Conservation (phyloP, 2,113 vertebrate species). For the Urocitellus parryii region DNA sequence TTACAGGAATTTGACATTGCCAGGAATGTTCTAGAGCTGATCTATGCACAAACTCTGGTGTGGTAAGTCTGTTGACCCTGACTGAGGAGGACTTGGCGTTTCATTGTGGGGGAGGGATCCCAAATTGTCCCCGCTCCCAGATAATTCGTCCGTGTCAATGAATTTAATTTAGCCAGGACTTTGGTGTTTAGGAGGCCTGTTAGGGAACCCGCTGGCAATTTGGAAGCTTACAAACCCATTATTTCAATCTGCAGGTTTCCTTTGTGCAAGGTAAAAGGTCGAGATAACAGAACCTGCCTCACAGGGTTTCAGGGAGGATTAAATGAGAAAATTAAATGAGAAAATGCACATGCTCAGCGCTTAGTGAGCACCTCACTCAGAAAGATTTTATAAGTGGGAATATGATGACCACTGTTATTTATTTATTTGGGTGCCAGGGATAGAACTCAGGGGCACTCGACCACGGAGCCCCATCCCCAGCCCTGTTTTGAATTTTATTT, state of each 20-base stretch:
- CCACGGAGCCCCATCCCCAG: no score
- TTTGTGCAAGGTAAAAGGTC: neutral
- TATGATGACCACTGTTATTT: neutral
- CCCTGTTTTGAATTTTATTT: no score
- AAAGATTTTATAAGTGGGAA: no score
- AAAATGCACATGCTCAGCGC: neutral
- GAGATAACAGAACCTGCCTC: neutral
- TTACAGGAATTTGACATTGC: conserved; percentile 96
- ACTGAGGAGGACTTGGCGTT: neutral
- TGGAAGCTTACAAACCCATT: neutral
- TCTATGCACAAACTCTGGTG: conserved; percentile 95
- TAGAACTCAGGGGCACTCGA: no score
- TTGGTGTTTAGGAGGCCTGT: neutral
- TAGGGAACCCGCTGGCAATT: neutral
- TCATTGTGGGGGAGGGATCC: neutral
- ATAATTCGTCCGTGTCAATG: neutral
- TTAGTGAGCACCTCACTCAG: no score
- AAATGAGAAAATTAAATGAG: neutral
- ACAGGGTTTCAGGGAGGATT: neutral
- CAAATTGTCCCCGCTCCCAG: neutral
- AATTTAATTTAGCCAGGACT: neutral
- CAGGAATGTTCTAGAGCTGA: conserved; percentile 95
- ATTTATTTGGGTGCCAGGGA: no score
- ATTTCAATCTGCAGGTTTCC: neutral
- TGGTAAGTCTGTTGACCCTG: conserved; percentile 88